Conservation (phyloP, 2,797 vertebrate species). For the Gallinago stenura region DNA sequence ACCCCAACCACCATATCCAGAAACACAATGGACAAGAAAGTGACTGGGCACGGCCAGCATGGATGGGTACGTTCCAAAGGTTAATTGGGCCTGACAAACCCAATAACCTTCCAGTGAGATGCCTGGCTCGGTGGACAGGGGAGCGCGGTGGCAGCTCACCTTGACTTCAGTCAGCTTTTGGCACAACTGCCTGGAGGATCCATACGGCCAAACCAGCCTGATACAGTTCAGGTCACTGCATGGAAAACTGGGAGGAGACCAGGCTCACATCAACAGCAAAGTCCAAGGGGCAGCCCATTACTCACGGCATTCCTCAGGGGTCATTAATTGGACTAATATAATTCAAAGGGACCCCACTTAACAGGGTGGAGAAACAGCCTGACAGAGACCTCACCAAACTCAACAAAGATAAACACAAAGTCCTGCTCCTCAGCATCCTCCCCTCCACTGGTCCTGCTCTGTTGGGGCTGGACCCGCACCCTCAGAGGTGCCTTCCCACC, state of each 20-base stretch:
- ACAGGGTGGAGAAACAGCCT: not conserved
- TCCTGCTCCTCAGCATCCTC: not conserved
- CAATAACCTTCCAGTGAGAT: not conserved
- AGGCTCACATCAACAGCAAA: not conserved
- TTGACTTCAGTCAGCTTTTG: not conserved
- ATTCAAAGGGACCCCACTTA: not conserved
- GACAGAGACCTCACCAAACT: not conserved
- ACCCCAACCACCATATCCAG: not conserved
- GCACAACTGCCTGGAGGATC: not conserved
- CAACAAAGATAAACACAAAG: not conserved
- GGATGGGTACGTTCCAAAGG: not conserved
- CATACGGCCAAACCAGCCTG: not conserved
- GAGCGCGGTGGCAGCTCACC: not conserved
- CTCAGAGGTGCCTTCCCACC: not conserved
- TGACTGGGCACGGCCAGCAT: not conserved
- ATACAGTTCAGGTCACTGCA: not conserved
- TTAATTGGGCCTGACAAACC: not conserved
- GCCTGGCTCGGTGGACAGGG: not conserved
- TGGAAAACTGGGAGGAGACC: rapidly evolving
- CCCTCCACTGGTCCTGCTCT: not conserved
- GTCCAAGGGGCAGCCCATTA: not conserved
- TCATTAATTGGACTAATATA: not conserved
- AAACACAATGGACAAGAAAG: not conserved
- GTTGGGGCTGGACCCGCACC: not conserved
- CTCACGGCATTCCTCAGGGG: not conserved